Evolutionary conservation across 2,797 vertebrate genomes (phyloP), one percentile per base, ranked within the genome.

Genomic region (Trachurus trachurus): DNA sequence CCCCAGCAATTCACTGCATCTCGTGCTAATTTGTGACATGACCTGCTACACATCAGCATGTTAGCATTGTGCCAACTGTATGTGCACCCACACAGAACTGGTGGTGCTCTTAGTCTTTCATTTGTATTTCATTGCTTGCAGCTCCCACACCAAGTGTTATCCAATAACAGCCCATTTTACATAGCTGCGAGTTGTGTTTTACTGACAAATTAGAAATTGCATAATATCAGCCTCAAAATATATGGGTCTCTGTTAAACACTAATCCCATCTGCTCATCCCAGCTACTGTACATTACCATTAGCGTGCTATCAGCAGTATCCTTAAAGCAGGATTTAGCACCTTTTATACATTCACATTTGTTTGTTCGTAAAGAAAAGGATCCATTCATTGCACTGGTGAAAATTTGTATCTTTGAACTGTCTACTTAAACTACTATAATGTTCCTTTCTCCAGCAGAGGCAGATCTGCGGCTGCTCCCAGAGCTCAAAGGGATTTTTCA

Each of bases 401-500:
- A 83, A 80, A 79, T 58, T 26, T 26, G 44, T 63, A 77, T 91
- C 72, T 86, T 86, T 89, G 45, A 87, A 82, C 64, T 34, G 57
- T 76, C 80, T 52, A 58, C 80, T 88, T 78, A 70, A 82, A 76
- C 63, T 52, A 75, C 77, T 73, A 62, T 72, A 76, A 77, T 67
- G 67, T 83, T 82, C 40, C 74, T 22, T 74, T 85, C 80, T 81
- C 66, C 78, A 73, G 82, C 71, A 57, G 65, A 84, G 78, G 77
- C 82, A 89, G 65, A 74, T 88, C 83, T 71, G 72, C 17, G 37
- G 83, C 86, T 84, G 87, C 80, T 87, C 78, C 64, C 76, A 57
- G 44, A 81, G 86, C 89, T 91, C 86, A 92, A 91, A 90, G 78
- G 86, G 84, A 92, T 90, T 92, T 87, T 89, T 91, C 87, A 85